Evolutionary conservation across 2,797 vertebrate species (phyloP), one percentile per base, ranked within the genome.

Genomic region (Toxotes lorentzi): DNA sequence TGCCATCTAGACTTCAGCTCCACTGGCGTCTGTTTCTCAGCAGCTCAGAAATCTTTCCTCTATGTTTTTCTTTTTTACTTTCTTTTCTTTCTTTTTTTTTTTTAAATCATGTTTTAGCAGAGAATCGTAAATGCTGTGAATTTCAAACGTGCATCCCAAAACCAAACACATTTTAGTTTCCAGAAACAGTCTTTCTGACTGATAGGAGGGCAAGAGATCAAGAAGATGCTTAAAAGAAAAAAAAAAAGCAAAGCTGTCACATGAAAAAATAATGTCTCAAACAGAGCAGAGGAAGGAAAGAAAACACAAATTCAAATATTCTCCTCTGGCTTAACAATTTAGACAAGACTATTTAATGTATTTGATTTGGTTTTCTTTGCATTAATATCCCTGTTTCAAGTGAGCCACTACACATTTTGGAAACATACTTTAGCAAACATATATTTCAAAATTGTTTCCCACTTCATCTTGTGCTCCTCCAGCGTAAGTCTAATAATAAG

Each of bases 1-100:
- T 53, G 24, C 23, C 68, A 51, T 71, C 72, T 54, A 78, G 41
- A 83, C 68, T 73, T 61, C 50, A 74, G 66, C 43, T 76, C 45
- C 56, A 38, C 10, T 65, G 50, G 54, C 72, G 81, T 4, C 23
- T n/a, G 48, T 62, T 51, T 53, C 56, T 30, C 30, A 21, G 48
- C 64, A 54, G 38, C 41, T 62, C 65, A 54, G 7, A 74, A 38
- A 69, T 47, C 30, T 35, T 24, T 38, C 13, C 35, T 59, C 14
- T 53, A 35, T 69, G 23, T 53, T 23, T 77, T 73, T 79, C 58
- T 64, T 30, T 61, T 43, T 9, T 13, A 51, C 14, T 63, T 21
- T 7, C 21, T 47, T 3, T 5, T 61, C 7, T 8, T 16, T n/a
- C 0, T 21, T 13, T 21, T n/a, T 14, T 24, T 48, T 24, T 9